A percentile compares a stretch with the other conserved stretches of the same genome.
These are phyloP conservation scores for Cheilosia vulpina DNA, from an alignment of 2,888 invertebrate genomes.

Conservation along the genomic window DNA sequence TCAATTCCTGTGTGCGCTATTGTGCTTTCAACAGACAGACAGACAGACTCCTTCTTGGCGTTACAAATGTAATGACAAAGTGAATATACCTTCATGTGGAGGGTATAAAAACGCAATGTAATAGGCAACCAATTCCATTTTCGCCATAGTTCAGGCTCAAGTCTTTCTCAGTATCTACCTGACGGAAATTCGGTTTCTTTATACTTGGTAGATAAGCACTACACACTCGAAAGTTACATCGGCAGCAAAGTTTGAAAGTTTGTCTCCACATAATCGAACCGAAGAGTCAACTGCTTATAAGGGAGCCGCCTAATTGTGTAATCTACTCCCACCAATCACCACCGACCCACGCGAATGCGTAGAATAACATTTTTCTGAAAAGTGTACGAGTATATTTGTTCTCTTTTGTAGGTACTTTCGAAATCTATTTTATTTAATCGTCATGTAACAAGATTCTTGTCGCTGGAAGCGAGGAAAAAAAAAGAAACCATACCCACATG, in stretches of 20 bases:
- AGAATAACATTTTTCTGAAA: neutral
- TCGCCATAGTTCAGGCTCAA: too few species aligned
- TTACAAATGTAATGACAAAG: too few species aligned
- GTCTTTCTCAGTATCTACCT: too few species aligned
- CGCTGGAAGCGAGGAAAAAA: neutral
- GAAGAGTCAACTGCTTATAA: slow-evolving; percentile 21
- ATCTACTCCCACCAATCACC: slow-evolving; percentile 15
- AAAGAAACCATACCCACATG: neutral
- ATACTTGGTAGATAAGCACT: too few species aligned
- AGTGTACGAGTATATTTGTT: slow-evolving; percentile 27
- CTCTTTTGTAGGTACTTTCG: slow-evolving; percentile 12
- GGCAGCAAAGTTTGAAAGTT: neutral
- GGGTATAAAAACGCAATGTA: too few species aligned
- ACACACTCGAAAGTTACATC: neutral
- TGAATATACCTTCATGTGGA: too few species aligned
- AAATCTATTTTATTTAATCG: slow-evolving; percentile 69
- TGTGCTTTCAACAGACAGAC: too few species aligned
- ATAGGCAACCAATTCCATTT: too few species aligned
- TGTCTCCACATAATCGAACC: slow-evolving; percentile 1
- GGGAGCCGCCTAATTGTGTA: slow-evolving; percentile 32
- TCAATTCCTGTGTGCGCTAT: too few species aligned
- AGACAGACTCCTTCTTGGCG: too few species aligned
- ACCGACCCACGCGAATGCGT: too few species aligned
- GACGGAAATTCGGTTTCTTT: too few species aligned
- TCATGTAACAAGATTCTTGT: slow-evolving; percentile 52